Evolutionary conservation across 2,888 invertebrate species (phyloP).

Genomic region (Leptothorax acervorum): DNA sequence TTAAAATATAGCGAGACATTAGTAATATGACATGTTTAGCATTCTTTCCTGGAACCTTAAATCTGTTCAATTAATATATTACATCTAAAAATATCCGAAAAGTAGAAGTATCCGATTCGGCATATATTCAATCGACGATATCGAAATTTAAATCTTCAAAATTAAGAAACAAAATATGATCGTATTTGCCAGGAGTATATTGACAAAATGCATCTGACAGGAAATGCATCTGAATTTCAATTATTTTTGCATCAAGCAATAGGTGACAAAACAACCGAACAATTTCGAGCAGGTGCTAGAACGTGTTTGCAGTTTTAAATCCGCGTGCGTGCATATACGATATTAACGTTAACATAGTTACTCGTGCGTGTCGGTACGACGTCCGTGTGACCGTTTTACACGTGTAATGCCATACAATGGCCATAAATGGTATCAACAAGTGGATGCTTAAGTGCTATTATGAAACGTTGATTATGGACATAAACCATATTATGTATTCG

Average conservation of each 20-base stretch:
- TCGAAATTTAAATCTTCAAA: neutral
- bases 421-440: conserved; percentile 83
- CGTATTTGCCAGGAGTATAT: neutral
- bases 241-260: neutral
- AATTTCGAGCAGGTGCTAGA: conserved; percentile 9
- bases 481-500: conserved; percentile 76
- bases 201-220: neutral
- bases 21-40: neutral
- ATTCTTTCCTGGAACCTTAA: neutral
- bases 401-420: conserved; percentile 74
- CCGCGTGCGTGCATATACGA: conserved; percentile 68
- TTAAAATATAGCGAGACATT: neutral
- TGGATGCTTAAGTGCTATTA: conserved; percentile 82
- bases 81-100: neutral
- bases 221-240: conserved; percentile 4
- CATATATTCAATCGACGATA: neutral
- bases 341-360: conserved; percentile 72
- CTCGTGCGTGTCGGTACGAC: conserved; percentile 69
- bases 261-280: neutral
- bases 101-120: neutral
- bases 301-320: conserved; percentile 67
- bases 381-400: conserved; percentile 74
- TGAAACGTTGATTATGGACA: conserved; percentile 79
- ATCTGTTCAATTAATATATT: neutral
- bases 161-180: neutral